Percentiles rank a stretch among this genome's conserved stretches.
Conservation (phyloP, 2,888 invertebrate genomes). For the Eupithecia exiguata region DNA sequence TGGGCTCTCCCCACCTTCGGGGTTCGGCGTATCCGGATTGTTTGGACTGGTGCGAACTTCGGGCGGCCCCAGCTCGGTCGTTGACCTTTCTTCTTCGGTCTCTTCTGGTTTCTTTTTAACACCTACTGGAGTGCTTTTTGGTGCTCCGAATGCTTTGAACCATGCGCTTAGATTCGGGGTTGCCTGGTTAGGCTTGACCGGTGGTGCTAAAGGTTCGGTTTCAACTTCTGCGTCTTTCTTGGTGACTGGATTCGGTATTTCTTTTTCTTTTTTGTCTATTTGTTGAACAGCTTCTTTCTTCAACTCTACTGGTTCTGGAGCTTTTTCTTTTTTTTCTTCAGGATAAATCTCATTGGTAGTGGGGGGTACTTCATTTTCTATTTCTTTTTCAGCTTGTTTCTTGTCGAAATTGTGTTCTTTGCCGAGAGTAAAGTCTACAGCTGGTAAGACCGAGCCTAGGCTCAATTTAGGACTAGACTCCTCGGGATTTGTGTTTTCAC, state of each 20-base stretch:
- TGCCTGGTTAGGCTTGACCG: conserved; percentile 82
- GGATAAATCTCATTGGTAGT: conserved; percentile 32
- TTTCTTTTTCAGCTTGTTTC: conserved; percentile 48
- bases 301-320: conserved; percentile 24
- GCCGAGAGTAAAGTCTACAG: conserved; percentile 87
- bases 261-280: conserved; percentile 53
- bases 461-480: conserved; percentile 92
- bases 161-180: conserved; percentile 95
- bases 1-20: conserved; percentile 77
- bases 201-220: conserved; percentile 64
- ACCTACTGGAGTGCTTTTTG: conserved; percentile 85
- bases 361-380: conserved; percentile 27
- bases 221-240: conserved; percentile 76
- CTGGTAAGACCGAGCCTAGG: conserved; percentile 91
- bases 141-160: conserved; percentile 96
- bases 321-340: conserved; percentile 45
- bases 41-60: conserved; percentile 65
- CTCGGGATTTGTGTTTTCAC: conserved; percentile 85
- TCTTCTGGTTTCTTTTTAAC: conserved; percentile 85
- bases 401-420: conserved; percentile 86
- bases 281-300: conserved; percentile 34
- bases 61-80: conserved; percentile 57
- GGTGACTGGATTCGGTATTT: conserved; percentile 53
- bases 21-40: conserved; percentile 68
- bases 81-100: conserved; percentile 73